phyloP scores from a whole-genome alignment of 2,797 vertebrate species.

The Discoglossus pictus region DNA sequence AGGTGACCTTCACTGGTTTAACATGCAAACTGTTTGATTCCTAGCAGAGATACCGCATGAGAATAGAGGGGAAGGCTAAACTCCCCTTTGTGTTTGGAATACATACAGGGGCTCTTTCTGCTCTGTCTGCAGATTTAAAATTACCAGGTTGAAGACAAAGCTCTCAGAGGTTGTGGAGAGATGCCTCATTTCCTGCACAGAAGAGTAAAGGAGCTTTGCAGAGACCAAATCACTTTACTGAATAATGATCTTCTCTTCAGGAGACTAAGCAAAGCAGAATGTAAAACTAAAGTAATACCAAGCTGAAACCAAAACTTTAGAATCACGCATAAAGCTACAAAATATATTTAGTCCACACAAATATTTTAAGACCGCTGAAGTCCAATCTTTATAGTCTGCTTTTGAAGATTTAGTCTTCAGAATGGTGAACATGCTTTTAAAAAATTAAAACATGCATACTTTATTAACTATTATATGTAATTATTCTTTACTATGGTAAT shows the following conservation, averaged over 20 bases:
- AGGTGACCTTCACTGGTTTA: conserved; percentile 59
- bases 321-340: too few relatives aligned
- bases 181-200: conserved; percentile 2
- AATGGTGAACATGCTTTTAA: too few relatives aligned
- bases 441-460: too few relatives aligned
- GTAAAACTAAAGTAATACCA: background rate
- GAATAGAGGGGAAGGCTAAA: conserved; percentile 41
- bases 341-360: too few relatives aligned
- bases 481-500: too few relatives aligned
- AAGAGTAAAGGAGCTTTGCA: conserved; percentile 6
- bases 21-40: conserved; percentile 53
- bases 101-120: conserved; percentile 35
- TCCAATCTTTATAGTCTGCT: too few relatives aligned
- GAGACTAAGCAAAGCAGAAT: background rate
- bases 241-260: conserved; percentile 16
- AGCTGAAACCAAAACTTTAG: background rate
- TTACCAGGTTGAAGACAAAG: conserved; percentile 28
- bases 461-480: too few relatives aligned
- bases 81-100: conserved; percentile 42
- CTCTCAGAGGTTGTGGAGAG: conserved; percentile 1
- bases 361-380: too few relatives aligned
- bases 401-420: too few relatives aligned
- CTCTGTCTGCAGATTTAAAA: conserved; percentile 43
- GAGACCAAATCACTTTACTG: conserved; percentile 18
- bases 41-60: conserved; percentile 44